phyloP scores from a whole-genome alignment of 1,140 invertebrate genomes.

The Euura lappo region DNA sequence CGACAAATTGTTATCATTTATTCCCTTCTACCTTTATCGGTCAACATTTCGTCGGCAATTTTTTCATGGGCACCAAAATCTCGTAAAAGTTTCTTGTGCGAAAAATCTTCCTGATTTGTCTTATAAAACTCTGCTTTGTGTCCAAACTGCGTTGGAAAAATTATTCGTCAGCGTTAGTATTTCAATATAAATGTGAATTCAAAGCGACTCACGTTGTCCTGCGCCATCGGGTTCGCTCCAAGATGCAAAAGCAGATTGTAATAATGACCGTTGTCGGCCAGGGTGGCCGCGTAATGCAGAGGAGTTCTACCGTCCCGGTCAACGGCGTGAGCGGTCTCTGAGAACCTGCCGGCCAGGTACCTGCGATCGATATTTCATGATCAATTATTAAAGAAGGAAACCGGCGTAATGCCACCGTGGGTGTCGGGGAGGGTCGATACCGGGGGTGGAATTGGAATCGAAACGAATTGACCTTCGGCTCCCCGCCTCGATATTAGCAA shows the following conservation, averaged over 20 bases:
- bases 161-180: too few species aligned
- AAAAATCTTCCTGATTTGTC: conserved; percentile 71
- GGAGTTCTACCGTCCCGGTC: conserved; percentile 85
- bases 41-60: conserved; percentile 70
- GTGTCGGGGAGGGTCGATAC: background rate
- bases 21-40: conserved; percentile 72
- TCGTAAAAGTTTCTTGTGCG: conserved; percentile 70
- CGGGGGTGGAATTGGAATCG: background rate
- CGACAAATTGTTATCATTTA: background rate
- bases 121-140: conserved; percentile 78
- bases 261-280: conserved; percentile 87
- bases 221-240: conserved; percentile 80
- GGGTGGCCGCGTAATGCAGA: conserved; percentile 88
- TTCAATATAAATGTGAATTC: background rate
- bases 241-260: conserved; percentile 85
- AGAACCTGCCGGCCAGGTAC: conserved; percentile 71
- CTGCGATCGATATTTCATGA: conserved; percentile 29
- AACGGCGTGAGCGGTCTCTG: conserved; percentile 78
- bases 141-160: conserved; percentile 65
- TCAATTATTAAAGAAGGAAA: conserved; percentile 8
- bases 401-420: background rate
- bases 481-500: background rate
- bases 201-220: conserved; percentile 78
- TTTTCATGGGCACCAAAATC: conserved; percentile 74
- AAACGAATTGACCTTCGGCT: background rate